Evolutionary conservation across 2,888 invertebrate species (phyloP).

Genomic region (Fissipunctia ypsillon): DNA sequence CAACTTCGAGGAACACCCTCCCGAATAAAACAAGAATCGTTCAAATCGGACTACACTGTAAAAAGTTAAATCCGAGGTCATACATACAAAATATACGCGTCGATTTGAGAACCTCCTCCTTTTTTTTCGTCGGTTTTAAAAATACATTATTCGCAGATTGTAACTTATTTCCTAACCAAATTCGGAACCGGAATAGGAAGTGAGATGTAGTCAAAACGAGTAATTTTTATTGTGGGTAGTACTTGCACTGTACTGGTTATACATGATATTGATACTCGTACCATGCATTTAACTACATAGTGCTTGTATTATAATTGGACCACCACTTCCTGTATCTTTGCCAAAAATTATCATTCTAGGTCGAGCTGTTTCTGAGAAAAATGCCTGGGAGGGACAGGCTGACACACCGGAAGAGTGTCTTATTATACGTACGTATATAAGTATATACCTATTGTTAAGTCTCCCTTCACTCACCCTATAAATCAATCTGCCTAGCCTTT

Average conservation of each 20-base stretch:
- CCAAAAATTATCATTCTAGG: slow-evolving; percentile 29
- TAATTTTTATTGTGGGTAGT: slow-evolving; percentile 6
- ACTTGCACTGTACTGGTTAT: slow-evolving; percentile 24
- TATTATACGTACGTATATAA: too few species aligned
- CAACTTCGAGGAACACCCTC: too few species aligned
- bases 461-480: too few species aligned
- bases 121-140: too few species aligned
- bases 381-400: neutral
- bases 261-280: slow-evolving; percentile 10
- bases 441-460: too few species aligned
- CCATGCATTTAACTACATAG: neutral
- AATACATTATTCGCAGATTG: too few species aligned
- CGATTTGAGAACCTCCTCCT: too few species aligned
- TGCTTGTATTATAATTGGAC: slow-evolving; percentile 18
- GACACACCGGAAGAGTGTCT: neutral
- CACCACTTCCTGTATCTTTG: slow-evolving; percentile 17
- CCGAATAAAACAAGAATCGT: too few species aligned
- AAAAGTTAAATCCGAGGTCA: too few species aligned
- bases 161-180: neutral
- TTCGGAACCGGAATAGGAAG: slow-evolving; percentile 46
- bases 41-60: too few species aligned
- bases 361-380: slow-evolving; percentile 2
- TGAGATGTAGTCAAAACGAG: slow-evolving; percentile 3
- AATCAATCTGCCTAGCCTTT: too few species aligned
- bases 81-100: too few species aligned